These are phyloP conservation scores for Dipodomys stephensi DNA, from an alignment of 2,113 vertebrate species.

Conservation along the genomic window DNA sequence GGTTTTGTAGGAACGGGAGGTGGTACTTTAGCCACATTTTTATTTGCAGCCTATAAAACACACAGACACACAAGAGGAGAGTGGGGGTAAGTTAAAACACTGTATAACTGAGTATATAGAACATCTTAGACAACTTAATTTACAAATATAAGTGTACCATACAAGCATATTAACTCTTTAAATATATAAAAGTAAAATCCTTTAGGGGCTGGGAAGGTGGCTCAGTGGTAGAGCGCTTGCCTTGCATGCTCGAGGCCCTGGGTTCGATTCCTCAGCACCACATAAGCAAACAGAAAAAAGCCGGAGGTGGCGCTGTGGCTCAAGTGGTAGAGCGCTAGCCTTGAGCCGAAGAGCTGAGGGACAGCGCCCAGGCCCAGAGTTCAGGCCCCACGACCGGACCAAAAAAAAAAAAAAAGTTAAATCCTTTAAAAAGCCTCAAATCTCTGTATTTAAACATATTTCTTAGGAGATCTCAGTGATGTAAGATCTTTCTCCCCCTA, in stretches of 20 bases:
- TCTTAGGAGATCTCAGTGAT: not conserved
- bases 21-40: slow-evolving; percentile 93
- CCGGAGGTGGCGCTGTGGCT: too few species aligned
- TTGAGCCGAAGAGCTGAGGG: too few species aligned
- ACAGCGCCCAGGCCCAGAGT: too few species aligned
- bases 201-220: too few species aligned
- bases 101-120: not conserved
- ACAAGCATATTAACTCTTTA: not conserved
- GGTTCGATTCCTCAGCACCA: too few species aligned
- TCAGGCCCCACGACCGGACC: too few species aligned
- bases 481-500: not conserved
- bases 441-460: not conserved
- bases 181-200: not conserved
- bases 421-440: not conserved
- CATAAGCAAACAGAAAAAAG: too few species aligned
- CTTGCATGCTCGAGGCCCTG: too few species aligned
- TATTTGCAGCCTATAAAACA: slow-evolving; percentile 89
- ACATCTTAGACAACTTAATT: not conserved
- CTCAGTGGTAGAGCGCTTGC: too few species aligned
- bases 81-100: not conserved
- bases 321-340: too few species aligned
- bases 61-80: not conserved
- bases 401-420: too few species aligned
- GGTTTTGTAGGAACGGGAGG: slow-evolving; percentile 98
- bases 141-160: not conserved